phyloP scores from a whole-genome alignment of 2,888 invertebrate genomes.

The Heteromyza rotundicornis region DNA sequence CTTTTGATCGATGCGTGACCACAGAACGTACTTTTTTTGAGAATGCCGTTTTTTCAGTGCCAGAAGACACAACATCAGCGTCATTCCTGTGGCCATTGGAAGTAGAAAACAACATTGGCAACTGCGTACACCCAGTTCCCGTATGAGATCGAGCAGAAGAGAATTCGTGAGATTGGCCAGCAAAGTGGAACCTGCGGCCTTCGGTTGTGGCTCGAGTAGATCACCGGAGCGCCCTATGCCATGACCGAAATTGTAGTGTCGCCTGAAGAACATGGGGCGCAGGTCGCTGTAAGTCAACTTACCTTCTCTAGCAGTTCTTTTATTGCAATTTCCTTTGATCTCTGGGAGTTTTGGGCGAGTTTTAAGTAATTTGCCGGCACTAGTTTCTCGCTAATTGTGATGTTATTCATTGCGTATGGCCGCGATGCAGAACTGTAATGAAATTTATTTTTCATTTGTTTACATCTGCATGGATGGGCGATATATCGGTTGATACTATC shows the following conservation, averaged over 20 bases:
- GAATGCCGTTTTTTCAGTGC: slow-evolving; percentile 70
- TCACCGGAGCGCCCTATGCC: slow-evolving; percentile 83
- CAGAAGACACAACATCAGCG: slow-evolving; percentile 75
- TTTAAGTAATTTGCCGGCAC: slow-evolving; percentile 70
- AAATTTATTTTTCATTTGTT: no score
- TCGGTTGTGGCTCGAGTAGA: slow-evolving; percentile 80
- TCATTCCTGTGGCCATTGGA: slow-evolving; percentile 85
- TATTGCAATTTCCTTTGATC: slow-evolving; percentile 62
- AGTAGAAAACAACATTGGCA: slow-evolving; percentile 70
- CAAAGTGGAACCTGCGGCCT: slow-evolving; percentile 82
- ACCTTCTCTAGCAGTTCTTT: slow-evolving; percentile 54
- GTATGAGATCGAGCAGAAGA: slow-evolving; percentile 73
- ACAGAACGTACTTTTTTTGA: slow-evolving; percentile 75
- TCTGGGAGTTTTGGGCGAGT: slow-evolving; percentile 69
- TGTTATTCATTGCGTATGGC: no score
- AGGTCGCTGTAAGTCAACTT: no score
- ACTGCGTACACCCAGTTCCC: slow-evolving; percentile 66
- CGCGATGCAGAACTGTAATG: no score
- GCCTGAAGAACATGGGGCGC: no score
- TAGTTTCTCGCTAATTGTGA: slow-evolving; percentile 63
- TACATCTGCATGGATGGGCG: no score
- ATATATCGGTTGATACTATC: no score
- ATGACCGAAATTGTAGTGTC: slow-evolving; percentile 77
- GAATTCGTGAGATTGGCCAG: slow-evolving; percentile 75
- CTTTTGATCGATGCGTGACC: slow-evolving; percentile 88